phyloP scores from a whole-genome alignment of 2,888 invertebrate genomes.

The Hypsopygia costalis region DNA sequence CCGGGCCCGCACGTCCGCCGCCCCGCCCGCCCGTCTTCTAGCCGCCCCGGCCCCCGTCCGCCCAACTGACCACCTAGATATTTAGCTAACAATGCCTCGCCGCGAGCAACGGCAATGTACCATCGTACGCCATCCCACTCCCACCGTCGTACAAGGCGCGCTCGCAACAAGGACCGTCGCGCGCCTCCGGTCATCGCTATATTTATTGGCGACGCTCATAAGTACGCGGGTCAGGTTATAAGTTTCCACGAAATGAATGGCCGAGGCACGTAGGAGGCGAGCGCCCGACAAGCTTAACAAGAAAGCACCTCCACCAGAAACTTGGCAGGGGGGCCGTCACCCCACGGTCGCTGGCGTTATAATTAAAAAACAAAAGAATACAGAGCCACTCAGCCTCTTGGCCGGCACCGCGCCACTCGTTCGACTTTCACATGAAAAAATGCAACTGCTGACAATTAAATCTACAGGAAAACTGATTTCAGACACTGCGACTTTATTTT shows the following conservation, averaged over 20 bases:
- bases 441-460: constrained; percentile 63
- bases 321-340: constrained; percentile 56
- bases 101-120: constrained; percentile 51
- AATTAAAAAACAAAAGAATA: constrained; percentile 81
- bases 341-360: constrained; percentile 67
- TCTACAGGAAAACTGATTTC: background rate
- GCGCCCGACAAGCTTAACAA: constrained; percentile 67
- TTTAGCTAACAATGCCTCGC: constrained; percentile 79
- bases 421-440: constrained; percentile 65
- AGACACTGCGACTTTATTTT: background rate
- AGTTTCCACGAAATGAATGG: constrained; percentile 78
- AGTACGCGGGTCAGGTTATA: constrained; percentile 81
- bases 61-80: constrained; percentile 79
- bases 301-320: constrained; percentile 74
- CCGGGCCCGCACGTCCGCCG: constrained; percentile 36
- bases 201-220: constrained; percentile 81
- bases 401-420: constrained; percentile 40
- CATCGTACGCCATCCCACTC: constrained; percentile 55
- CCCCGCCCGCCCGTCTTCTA: constrained; percentile 48
- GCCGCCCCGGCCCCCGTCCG: constrained; percentile 51
- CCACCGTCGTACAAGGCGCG: constrained; percentile 26
- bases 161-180: constrained; percentile 56
- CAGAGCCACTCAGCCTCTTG: constrained; percentile 74
- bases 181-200: constrained; percentile 76
- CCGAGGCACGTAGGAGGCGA: constrained; percentile 76